phyloP scores from a whole-genome alignment of 1,140 invertebrate genomes.

The Agrypnia vestita region DNA sequence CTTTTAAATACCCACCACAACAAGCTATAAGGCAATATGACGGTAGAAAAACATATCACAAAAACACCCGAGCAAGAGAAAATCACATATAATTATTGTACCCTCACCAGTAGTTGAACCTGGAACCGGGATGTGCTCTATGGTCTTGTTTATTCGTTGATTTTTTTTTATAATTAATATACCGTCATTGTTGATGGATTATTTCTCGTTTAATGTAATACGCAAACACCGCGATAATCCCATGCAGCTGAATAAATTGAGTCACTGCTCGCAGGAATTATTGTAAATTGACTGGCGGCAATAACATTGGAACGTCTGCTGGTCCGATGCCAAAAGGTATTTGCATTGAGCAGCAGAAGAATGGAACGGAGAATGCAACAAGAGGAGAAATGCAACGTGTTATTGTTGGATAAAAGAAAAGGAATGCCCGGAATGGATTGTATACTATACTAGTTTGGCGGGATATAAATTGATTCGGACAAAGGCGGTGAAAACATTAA shows the following conservation, averaged over 20 bases:
- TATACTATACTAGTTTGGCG: neutral
- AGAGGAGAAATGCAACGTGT: slow-evolving; percentile 7
- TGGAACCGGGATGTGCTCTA: too few species aligned
- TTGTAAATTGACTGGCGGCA: slow-evolving; percentile 21
- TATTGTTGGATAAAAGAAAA: slow-evolving; percentile 20
- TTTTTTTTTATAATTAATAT: neutral
- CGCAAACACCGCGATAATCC: neutral
- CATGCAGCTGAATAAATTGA: neutral
- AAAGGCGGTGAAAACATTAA: neutral
- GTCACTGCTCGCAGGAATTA: neutral
- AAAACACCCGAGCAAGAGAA: too few species aligned
- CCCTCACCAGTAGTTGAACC: too few species aligned
- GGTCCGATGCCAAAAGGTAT: slow-evolving; percentile 10
- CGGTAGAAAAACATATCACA: too few species aligned
- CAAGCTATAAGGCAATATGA: too few species aligned
- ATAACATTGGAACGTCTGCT: slow-evolving; percentile 5
- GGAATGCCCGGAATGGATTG: neutral
- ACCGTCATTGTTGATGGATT: neutral
- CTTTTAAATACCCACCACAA: too few species aligned
- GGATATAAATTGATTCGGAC: neutral
- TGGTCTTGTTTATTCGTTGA: too few species aligned
- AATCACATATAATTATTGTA: too few species aligned
- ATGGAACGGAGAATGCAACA: neutral
- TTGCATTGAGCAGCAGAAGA: slow-evolving; percentile 6
- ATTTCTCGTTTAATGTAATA: neutral